phyloP scores from a whole-genome alignment of 1,140 invertebrate species.

The Orussus abietinus region DNA sequence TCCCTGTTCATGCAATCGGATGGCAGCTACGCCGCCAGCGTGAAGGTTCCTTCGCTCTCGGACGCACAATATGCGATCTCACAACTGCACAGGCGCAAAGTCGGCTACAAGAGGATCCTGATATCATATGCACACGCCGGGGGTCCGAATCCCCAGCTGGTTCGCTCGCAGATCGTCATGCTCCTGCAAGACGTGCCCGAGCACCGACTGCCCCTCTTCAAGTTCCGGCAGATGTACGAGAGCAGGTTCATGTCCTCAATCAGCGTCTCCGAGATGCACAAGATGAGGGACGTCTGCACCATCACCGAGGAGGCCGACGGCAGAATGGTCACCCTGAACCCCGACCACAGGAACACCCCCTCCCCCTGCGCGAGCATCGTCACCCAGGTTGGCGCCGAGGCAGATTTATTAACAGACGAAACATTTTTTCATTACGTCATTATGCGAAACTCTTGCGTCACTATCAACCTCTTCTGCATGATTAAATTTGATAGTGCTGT shows the following conservation, averaged over 20 bases:
- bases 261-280: slow-evolving; percentile 76
- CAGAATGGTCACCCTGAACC: slow-evolving; percentile 64
- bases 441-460: no score
- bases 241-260: slow-evolving; percentile 75
- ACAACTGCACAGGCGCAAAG: slow-evolving; percentile 75
- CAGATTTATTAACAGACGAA: slow-evolving; percentile 1
- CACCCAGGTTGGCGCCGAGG: slow-evolving; percentile 47
- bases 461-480: no score
- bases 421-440: slow-evolving; percentile 8
- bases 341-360: slow-evolving; percentile 56
- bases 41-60: slow-evolving; percentile 62
- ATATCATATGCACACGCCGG: slow-evolving; percentile 69
- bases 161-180: slow-evolving; percentile 64
- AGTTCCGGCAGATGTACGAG: slow-evolving; percentile 82
- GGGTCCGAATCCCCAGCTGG: slow-evolving; percentile 61
- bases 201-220: slow-evolving; percentile 74
- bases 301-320: slow-evolving; percentile 69
- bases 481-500: no score
- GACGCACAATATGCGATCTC: slow-evolving; percentile 82
- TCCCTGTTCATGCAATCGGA: slow-evolving; percentile 66
- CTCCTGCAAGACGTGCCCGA: slow-evolving; percentile 70
- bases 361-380: slow-evolving; percentile 51
- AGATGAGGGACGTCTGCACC: slow-evolving; percentile 73
- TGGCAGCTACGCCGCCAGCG: slow-evolving; percentile 63
- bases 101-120: slow-evolving; percentile 77